phyloP scores from a whole-genome alignment of 1,140 invertebrate genomes.

The Brachionus rotundiformis region DNA sequence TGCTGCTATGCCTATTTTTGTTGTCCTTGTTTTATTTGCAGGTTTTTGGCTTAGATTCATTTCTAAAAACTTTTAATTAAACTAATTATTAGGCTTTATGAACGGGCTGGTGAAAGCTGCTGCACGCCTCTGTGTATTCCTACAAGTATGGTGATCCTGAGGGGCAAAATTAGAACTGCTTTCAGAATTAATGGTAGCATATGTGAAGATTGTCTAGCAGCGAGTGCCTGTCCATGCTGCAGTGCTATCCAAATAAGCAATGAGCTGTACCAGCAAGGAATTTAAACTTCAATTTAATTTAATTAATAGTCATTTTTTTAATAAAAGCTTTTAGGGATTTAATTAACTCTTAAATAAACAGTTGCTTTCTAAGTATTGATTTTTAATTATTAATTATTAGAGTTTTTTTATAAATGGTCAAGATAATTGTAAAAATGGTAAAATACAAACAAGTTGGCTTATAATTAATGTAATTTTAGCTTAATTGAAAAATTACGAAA shows the following conservation, averaged over 20 bases:
- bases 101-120: conserved; percentile 40
- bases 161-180: conserved; percentile 28
- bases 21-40: conserved; percentile 34
- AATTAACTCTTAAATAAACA: too few relatives aligned
- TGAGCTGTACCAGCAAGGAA: conserved; percentile 37
- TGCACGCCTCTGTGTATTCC: conserved; percentile 30
- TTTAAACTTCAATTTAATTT: conserved; percentile 3
- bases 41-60: background rate
- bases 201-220: conserved; percentile 44
- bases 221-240: conserved; percentile 20
- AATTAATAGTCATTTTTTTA: background rate
- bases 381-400: too few relatives aligned
- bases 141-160: background rate
- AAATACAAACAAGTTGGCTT: too few relatives aligned
- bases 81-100: background rate
- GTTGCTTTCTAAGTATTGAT: too few relatives aligned
- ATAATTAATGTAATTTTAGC: too few relatives aligned
- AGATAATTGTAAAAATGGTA: too few relatives aligned
- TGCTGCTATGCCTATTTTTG: conserved; percentile 42
- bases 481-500: too few relatives aligned
- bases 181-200: conserved; percentile 49
- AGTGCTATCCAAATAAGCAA: conserved; percentile 27
- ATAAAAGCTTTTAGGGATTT: background rate
- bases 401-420: too few relatives aligned
- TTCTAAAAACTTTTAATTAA: background rate